These are phyloP conservation scores for Calypte anna DNA, from an alignment of 2,113 vertebrate genomes.

Conservation along the genomic window DNA sequence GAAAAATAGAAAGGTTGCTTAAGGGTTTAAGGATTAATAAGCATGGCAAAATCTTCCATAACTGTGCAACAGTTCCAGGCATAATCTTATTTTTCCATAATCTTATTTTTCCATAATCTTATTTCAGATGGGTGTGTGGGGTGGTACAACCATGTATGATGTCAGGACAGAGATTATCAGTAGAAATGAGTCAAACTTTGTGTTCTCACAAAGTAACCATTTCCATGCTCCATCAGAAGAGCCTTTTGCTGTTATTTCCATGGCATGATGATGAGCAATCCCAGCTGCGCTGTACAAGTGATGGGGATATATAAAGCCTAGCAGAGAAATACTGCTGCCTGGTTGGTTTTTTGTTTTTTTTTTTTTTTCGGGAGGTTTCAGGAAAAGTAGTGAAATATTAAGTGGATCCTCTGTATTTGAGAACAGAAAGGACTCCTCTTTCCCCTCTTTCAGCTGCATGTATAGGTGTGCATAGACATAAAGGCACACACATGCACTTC, in stretches of 20 bases:
- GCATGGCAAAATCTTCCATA: background rate
- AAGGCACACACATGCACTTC: accelerated
- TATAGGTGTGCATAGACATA: background rate
- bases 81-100: too few species aligned
- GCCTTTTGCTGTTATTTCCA: background rate
- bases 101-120: background rate
- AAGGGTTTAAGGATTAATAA: background rate
- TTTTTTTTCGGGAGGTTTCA: background rate
- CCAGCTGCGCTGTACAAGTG: background rate
- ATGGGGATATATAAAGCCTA: background rate
- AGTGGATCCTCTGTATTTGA: background rate
- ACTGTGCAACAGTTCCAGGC: background rate
- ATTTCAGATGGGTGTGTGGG: background rate
- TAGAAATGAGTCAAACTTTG: slow-evolving; percentile 34
- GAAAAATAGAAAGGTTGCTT: background rate
- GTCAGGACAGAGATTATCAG: slow-evolving; percentile 47
- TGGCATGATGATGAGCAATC: background rate
- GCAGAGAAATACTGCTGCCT: background rate
- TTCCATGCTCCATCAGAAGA: background rate
- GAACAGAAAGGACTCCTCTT: background rate
- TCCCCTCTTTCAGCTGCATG: background rate
- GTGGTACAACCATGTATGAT: background rate
- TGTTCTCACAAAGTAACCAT: background rate
- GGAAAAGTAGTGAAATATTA: background rate
- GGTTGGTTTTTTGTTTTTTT: too few species aligned